phyloP scores from a whole-genome alignment of 2,113 vertebrate genomes.

The Callipepla californica region DNA sequence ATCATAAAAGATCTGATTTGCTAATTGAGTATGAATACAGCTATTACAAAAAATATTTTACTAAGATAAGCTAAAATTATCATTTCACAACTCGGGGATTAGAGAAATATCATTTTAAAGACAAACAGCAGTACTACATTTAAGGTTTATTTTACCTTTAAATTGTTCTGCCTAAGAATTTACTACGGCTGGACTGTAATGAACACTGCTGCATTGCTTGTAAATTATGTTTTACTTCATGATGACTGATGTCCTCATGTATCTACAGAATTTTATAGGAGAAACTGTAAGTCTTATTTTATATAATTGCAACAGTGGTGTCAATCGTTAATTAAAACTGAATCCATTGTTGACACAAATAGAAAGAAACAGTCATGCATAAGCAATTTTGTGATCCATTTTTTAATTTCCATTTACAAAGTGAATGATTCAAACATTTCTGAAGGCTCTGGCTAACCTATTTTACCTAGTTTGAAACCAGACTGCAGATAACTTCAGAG shows the following conservation, averaged over 20 bases:
- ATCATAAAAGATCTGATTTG: background rate
- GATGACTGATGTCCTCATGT: background rate
- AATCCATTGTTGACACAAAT: background rate
- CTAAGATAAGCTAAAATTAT: slow-evolving; percentile 40
- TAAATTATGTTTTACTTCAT: background rate
- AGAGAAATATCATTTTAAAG: slow-evolving; percentile 51
- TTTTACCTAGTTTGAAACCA: background rate
- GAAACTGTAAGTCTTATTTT: background rate
- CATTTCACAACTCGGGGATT: slow-evolving; percentile 15
- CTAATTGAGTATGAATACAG: background rate
- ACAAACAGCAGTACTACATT: background rate
- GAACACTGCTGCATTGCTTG: background rate
- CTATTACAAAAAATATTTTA: slow-evolving; percentile 9
- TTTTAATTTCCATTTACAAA: background rate
- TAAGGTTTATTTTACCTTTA: background rate
- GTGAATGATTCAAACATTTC: background rate
- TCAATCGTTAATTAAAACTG: background rate
- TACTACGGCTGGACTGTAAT: background rate
- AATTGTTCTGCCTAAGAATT: slow-evolving; percentile 36
- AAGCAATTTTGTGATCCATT: background rate
- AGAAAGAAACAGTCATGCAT: accelerated
- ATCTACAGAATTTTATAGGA: background rate
- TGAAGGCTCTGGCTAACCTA: background rate
- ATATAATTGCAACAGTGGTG: background rate
- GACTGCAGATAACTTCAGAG: background rate